These are phyloP conservation scores for Hylyphantes graminicola DNA, from an alignment of 1,140 invertebrate genomes.

Conservation along the genomic window DNA sequence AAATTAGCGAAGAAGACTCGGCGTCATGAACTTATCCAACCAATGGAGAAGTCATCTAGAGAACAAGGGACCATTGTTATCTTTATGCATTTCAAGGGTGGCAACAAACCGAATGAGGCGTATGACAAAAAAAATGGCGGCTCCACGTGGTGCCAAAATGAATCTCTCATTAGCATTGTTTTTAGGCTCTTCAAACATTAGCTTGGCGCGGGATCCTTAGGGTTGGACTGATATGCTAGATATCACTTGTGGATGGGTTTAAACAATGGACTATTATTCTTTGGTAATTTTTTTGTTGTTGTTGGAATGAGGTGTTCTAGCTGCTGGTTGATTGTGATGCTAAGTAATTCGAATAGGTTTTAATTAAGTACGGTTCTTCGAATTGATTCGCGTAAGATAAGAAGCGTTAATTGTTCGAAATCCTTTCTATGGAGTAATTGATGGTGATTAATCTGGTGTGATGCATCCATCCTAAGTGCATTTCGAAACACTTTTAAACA, in stretches of 20 bases:
- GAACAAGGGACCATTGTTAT: conserved; percentile 34
- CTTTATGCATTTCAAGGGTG: conserved; percentile 10
- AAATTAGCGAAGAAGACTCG: conserved; percentile 34
- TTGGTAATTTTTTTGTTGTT: neutral
- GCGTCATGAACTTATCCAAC: neutral
- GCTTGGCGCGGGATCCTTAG: conserved; percentile 4
- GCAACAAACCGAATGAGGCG: conserved; percentile 14
- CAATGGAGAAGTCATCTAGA: conserved; percentile 22
- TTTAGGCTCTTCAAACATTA: conserved; percentile 23
- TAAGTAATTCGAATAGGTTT: too few relatives aligned
- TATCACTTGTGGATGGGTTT: conserved; percentile 13
- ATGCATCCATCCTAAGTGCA: too few relatives aligned
- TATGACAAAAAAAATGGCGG: neutral
- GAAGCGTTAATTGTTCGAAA: too few relatives aligned
- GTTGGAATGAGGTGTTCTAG: too few relatives aligned
- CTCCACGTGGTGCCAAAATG: conserved; percentile 42
- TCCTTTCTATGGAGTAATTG: too few relatives aligned
- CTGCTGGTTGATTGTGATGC: too few relatives aligned
- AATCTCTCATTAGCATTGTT: conserved; percentile 28
- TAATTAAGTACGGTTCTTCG: too few relatives aligned
- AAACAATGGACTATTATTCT: neutral
- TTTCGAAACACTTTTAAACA: too few relatives aligned
- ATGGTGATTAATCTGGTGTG: too few relatives aligned
- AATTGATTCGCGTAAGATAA: too few relatives aligned
- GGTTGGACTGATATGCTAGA: conserved; percentile 21